Percentiles rank a stretch among this genome's conserved stretches.
Evolutionary conservation across 2,113 vertebrate species (phyloP).

Genomic region (Zosterops lateralis): DNA sequence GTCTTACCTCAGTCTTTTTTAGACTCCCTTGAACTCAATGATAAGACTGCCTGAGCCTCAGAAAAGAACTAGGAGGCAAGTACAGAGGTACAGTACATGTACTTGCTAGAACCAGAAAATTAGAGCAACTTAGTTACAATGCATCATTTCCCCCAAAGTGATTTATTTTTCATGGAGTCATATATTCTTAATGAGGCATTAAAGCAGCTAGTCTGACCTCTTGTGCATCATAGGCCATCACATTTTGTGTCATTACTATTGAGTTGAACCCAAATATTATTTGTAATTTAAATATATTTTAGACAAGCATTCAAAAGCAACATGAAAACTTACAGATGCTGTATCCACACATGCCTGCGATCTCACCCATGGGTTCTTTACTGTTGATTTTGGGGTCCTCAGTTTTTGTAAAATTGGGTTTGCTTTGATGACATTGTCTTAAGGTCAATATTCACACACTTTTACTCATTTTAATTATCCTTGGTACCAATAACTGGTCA

Average conservation of each 20-base stretch:
- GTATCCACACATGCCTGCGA: not conserved
- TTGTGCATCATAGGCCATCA: not conserved
- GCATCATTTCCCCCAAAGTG: not conserved
- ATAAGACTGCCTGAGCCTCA: not conserved
- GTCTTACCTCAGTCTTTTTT: not conserved
- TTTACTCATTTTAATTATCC: not conserved
- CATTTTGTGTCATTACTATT: not conserved
- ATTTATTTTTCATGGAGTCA: constrained; percentile 13
- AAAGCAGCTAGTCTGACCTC: not conserved
- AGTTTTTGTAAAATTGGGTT: not conserved
- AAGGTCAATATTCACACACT: not conserved
- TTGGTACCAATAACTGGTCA: not conserved
- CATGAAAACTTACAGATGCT: not conserved
- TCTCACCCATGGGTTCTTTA: not conserved
- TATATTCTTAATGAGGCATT: not conserved
- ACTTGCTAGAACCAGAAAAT: not conserved
- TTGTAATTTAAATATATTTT: not conserved
- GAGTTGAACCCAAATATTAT: not conserved
- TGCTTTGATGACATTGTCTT: not conserved
- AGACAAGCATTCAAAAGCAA: not conserved
- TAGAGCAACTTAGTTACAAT: not conserved
- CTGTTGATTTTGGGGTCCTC: not conserved
- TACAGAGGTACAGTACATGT: not conserved
- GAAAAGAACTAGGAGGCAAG: not conserved
- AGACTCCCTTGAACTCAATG: not conserved